Evolutionary conservation across 2,888 invertebrate genomes (phyloP), one percentile per base, ranked within the genome.

Genomic region (Tillus elongatus): DNA sequence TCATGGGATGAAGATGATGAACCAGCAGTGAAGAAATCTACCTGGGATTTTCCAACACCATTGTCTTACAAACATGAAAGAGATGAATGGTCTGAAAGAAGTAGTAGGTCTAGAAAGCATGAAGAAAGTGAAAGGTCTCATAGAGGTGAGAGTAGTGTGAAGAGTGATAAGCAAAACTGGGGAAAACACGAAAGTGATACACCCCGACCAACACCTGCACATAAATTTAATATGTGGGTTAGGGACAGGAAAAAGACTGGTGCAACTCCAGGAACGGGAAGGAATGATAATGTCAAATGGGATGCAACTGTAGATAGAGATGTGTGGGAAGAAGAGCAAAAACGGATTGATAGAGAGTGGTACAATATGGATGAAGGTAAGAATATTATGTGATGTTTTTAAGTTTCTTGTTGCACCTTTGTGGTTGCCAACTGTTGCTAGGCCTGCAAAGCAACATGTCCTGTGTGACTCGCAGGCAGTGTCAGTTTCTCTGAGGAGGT

Each of bases 21-120:
- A 16, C 73, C 71, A 24, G 72, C 75, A 2, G 59, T 72, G 0
- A 76, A 75, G 39, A 80, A 77, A 50, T 92, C 92, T 1, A 78
- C 81, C 35, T 96, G 95, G 95, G 95, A 95, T 65, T 80, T 87
- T 57, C 91, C 92, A 0, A 93, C 93, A 0, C 95, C 93, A 0
- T 71, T 74, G 48, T 68, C 75, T 1, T 71, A 67, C 47, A 67
- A 61, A 36, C 52, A 52, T 35, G 40, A 49, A 41, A 8, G n/a
- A 15, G 47, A 47, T 30, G 57, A 59, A 32, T 64, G 63, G 63
- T 64, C 64, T 13, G 64, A 64, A 41, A 46, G 63, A 16, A 57
- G 54, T 38, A 41, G 51, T 26, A 52, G 50, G 37, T 41, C 46
- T 1, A 38, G 39, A 3, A 45, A 30, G 30, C 60, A 57, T 40